Percentiles rank a stretch among this genome's conserved stretches.
phyloP scores from a whole-genome alignment of 2,113 vertebrate species.

The Ophiodon elongatus region DNA sequence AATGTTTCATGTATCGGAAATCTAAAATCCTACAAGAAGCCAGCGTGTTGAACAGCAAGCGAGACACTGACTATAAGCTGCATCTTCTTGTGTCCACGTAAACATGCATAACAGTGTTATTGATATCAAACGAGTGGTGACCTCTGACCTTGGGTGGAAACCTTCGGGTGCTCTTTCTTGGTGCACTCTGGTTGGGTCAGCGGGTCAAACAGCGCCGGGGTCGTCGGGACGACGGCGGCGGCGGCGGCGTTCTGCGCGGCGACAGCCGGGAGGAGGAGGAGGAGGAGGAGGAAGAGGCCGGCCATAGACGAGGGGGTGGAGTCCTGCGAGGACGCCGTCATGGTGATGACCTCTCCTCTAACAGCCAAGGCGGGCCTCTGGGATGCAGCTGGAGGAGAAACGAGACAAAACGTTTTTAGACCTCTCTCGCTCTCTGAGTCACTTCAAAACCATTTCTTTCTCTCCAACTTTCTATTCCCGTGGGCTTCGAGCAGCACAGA shows the following conservation, averaged over 20 bases:
- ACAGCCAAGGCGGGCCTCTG: constrained; percentile 85
- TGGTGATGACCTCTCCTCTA: constrained; percentile 88
- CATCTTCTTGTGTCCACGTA: too few relatives aligned
- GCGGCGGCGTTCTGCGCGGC: constrained; percentile 84
- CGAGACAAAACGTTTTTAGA: constrained; percentile 38
- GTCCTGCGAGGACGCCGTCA: constrained; percentile 88
- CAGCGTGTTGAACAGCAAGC: too few relatives aligned
- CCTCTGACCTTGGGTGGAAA: constrained; percentile 94
- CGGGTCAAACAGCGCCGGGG: constrained; percentile 55
- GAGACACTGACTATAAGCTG: too few relatives aligned
- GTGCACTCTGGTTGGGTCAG: constrained; percentile 85
- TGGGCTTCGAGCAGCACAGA: constrained; percentile 14
- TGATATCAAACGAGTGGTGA: too few relatives aligned
- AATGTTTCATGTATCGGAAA: too few relatives aligned
- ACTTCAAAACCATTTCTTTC: constrained; percentile 51
- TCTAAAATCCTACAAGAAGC: too few relatives aligned
- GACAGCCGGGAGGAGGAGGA: constrained; percentile 83
- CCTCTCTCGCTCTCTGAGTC: constrained; percentile 39
- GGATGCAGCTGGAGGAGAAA: constrained; percentile 84
- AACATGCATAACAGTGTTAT: not conserved
- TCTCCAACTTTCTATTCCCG: constrained; percentile 52
- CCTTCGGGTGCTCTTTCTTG: constrained; percentile 91
- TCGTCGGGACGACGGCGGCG: constrained; percentile 73
- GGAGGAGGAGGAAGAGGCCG: constrained; percentile 83
- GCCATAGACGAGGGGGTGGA: constrained; percentile 84